Percentiles rank a stretch among this genome's conserved stretches.
These are phyloP conservation scores for Portevinia maculata DNA, from an alignment of 2,888 invertebrate genomes.

Conservation along the genomic window DNA sequence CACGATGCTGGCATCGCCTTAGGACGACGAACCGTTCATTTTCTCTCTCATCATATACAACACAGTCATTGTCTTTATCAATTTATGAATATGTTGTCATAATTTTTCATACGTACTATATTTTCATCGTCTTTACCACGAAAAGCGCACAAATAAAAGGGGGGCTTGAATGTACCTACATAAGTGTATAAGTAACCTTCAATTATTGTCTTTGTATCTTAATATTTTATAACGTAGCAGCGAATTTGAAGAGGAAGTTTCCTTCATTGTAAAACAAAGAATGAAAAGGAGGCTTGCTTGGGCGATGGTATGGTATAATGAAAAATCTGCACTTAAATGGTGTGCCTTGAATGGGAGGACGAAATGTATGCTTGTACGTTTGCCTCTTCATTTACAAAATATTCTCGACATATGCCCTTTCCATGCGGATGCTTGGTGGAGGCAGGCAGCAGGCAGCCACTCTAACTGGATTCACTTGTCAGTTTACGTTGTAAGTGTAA, in stretches of 20 bases:
- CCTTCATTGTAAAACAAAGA: conserved; percentile 20
- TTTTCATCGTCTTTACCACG: conserved; percentile 32
- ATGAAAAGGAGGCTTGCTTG: conserved; percentile 20
- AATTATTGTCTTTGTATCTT: conserved; percentile 70
- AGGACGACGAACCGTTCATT: not conserved
- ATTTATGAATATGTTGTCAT: conserved; percentile 72
- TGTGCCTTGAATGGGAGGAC: not conserved
- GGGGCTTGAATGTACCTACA: conserved; percentile 1
- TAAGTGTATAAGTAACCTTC: conserved; percentile 58
- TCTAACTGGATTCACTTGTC: conserved; percentile 47
- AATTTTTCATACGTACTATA: conserved; percentile 49
- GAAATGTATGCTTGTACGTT: conserved; percentile 5
- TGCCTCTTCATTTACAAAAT: conserved; percentile 25
- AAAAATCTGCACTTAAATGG: conserved; percentile 47
- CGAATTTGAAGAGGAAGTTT: conserved; percentile 55
- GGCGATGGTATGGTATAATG: conserved; percentile 37
- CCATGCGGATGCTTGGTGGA: not conserved
- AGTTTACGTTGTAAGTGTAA: conserved; percentile 57
- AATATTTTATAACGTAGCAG: conserved; percentile 57
- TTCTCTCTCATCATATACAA: not conserved
- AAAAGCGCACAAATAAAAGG: conserved; percentile 26
- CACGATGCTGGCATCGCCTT: conserved; percentile 24
- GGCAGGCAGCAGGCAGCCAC: not conserved
- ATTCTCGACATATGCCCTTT: conserved; percentile 54
- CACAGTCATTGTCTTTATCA: conserved; percentile 63